A percentile compares a stretch with the other conserved stretches of the same genome.
Conservation (phyloP, 2,113 vertebrate species). For the Lontra canadensis region DNA sequence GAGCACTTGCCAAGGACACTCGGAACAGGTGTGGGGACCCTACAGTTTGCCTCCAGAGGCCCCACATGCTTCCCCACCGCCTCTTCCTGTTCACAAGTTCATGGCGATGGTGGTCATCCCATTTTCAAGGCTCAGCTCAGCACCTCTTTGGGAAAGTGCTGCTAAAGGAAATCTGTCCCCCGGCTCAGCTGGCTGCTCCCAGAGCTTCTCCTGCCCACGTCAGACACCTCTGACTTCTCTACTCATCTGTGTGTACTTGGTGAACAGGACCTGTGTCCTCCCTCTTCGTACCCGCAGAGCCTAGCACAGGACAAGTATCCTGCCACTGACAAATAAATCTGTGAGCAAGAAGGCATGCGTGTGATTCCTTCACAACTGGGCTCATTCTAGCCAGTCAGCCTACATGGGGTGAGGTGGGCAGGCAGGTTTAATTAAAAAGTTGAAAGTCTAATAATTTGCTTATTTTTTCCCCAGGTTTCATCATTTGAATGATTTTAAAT, state of each 20-base stretch:
- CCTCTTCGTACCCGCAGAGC: not conserved
- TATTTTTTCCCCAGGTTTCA: not conserved
- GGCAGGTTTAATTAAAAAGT: not conserved
- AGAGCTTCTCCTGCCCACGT: not conserved
- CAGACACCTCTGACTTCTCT: not conserved
- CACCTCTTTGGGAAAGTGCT: not conserved
- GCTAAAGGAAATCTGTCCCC: not conserved
- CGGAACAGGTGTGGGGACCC: not conserved
- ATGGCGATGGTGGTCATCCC: not conserved
- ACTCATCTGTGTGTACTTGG: not conserved
- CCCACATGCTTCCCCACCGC: not conserved
- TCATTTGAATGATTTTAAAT: slow-evolving; percentile 19
- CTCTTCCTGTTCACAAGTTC: not conserved
- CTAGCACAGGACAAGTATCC: not conserved
- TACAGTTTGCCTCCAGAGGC: not conserved
- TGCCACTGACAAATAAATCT: not conserved
- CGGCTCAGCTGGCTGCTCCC: not conserved
- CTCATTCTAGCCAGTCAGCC: not conserved
- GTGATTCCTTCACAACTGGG: not conserved
- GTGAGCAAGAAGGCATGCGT: not conserved
- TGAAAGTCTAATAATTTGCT: not conserved
- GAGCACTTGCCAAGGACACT: not conserved
- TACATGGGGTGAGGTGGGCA: not conserved
- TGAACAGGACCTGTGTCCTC: not conserved
- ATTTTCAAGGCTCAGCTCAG: not conserved